Evolutionary conservation across 2,113 vertebrate species (phyloP).

Genomic region (Paraplagusia blochii): DNA sequence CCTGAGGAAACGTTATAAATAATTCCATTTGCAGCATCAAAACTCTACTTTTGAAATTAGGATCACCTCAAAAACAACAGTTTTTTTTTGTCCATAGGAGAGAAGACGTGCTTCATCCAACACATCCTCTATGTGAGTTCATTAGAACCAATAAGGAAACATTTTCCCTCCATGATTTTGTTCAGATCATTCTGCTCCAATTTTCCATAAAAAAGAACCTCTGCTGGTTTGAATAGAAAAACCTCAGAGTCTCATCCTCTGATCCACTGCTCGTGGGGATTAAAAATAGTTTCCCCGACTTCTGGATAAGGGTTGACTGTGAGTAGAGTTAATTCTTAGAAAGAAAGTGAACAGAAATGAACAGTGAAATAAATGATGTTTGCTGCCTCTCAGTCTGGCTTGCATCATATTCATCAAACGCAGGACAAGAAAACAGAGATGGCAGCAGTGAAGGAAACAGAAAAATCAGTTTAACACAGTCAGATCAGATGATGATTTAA

Average conservation of each 20-base stretch:
- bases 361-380: background rate
- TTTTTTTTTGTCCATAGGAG: conserved; percentile 21
- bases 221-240: conserved; percentile 65
- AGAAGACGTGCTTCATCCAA: conserved; percentile 35
- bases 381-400: too few relatives aligned
- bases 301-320: conserved; percentile 31
- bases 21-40: conserved; percentile 5
- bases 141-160: conserved; percentile 73
- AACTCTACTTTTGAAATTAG: background rate
- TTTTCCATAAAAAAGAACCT: conserved; percentile 56
- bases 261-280: conserved; percentile 22
- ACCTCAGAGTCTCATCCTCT: conserved; percentile 44
- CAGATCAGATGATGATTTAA: too few relatives aligned
- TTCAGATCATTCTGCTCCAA: conserved; percentile 55
- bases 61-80: conserved; percentile 28
- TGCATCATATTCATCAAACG: too few relatives aligned
- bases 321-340: conserved; percentile 14
- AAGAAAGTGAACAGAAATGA: conserved; percentile 3
- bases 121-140: conserved; percentile 39
- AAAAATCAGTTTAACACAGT: too few relatives aligned
- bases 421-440: too few relatives aligned
- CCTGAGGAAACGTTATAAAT: background rate
- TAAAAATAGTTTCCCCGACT: conserved; percentile 15
- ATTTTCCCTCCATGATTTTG: conserved; percentile 46
- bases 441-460: too few relatives aligned